Conservation (phyloP, 92 coral and sea anemone species). For the Porites lobata region DNA sequence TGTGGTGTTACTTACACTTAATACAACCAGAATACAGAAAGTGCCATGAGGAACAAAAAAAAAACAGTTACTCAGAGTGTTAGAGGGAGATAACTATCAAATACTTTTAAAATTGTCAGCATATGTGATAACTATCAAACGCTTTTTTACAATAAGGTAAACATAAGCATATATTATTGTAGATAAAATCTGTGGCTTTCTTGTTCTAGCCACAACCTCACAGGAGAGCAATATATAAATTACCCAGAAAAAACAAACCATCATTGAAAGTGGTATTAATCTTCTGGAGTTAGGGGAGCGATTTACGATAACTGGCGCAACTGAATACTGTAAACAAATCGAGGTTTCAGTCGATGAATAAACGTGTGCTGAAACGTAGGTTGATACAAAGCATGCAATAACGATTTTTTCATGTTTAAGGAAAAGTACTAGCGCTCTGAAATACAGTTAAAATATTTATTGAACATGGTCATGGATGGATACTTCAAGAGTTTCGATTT, state of each 20-base stretch:
- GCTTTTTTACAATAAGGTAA: constrained; percentile 36
- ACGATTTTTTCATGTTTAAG: background rate
- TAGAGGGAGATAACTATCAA: no score
- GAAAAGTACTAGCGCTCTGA: no score
- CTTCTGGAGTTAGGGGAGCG: background rate
- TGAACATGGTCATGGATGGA: background rate
- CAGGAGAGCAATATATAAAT: background rate
- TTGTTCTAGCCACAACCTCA: constrained; percentile 3
- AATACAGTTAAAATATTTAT: background rate
- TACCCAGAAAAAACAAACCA: background rate
- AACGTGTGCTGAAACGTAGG: background rate
- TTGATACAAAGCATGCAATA: no score
- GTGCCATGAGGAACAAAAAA: no score
- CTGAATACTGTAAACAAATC: constrained; percentile 11
- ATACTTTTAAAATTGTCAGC: no score
- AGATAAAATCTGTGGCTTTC: constrained; percentile 21
- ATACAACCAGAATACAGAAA: no score
- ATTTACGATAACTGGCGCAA: background rate
- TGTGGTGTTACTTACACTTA: no score
- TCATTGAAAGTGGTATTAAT: background rate
- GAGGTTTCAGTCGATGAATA: background rate
- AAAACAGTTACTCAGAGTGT: no score
- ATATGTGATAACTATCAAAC: constrained; percentile 25
- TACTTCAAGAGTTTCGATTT: background rate
- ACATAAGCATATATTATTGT: constrained; percentile 5